Conservation (phyloP, 2,113 vertebrate species). For the Noturus placidus region DNA sequence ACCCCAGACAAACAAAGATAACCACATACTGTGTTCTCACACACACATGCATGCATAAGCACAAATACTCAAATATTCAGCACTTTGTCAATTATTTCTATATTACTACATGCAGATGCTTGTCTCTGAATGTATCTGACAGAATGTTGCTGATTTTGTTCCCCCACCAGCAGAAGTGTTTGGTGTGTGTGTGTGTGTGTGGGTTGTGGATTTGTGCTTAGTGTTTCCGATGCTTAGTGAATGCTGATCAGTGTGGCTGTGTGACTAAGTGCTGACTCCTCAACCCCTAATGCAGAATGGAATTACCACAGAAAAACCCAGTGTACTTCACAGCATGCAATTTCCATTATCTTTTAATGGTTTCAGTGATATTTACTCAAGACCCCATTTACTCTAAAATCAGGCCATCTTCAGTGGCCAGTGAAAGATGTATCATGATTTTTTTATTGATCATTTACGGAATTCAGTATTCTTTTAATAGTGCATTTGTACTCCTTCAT, state of each 20-base stretch:
- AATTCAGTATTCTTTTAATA: not conserved
- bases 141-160: not conserved
- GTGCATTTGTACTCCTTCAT: not conserved
- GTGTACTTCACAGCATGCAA: conserved; percentile 55
- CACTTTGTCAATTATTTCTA: not conserved
- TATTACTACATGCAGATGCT: not conserved
- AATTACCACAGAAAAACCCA: conserved; percentile 48
- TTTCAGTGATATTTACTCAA: conserved; percentile 49
- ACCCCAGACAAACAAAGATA: not conserved
- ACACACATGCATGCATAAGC: not conserved
- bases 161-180: not conserved
- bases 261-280: conserved; percentile 50
- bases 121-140: conserved; percentile 25
- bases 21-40: not conserved
- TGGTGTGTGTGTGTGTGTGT: not conserved
- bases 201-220: not conserved
- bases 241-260: conserved; percentile 33
- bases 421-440: conserved; percentile 1
- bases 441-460: not conserved
- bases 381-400: conserved; percentile 39
- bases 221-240: conserved; percentile 7
- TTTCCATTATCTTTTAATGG: conserved; percentile 57
- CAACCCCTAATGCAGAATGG: conserved; percentile 48
- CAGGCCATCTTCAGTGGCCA: conserved; percentile 31
- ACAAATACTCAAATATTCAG: not conserved